A percentile compares a stretch with the other conserved stretches of the same genome.
These are phyloP conservation scores for Melanotaenia maccullochi DNA, from an alignment of 2,797 vertebrate genomes.

Conservation along the genomic window DNA sequence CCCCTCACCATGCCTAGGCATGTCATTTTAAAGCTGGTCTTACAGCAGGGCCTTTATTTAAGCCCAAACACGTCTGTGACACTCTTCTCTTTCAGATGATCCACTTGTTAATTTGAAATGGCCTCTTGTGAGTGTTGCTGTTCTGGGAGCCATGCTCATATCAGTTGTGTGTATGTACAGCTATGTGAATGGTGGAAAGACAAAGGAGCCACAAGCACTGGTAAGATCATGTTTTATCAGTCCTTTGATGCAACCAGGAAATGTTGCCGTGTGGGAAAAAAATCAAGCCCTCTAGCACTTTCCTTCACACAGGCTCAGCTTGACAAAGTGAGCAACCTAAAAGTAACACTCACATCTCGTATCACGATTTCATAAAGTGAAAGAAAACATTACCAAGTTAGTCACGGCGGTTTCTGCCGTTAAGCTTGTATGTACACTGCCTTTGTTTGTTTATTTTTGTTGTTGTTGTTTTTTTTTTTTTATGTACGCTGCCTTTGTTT, in stretches of 20 bases:
- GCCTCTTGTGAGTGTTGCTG: conserved; percentile 22
- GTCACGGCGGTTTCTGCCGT: conserved; percentile 6
- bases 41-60: not conserved
- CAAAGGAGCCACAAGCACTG: conserved; percentile 43
- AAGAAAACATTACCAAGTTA: not conserved
- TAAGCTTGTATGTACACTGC: not conserved
- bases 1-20: conserved; percentile 21
- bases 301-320: not conserved
- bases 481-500: too few species aligned
- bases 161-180: conserved; percentile 4
- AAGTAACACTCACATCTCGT: not conserved
- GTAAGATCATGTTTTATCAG: conserved; percentile 56
- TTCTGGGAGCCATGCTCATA: conserved; percentile 24
- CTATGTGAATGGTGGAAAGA: conserved; percentile 58
- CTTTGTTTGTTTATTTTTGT: not conserved
- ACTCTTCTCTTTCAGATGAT: conserved; percentile 43
- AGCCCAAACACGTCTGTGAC: not conserved
- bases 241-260: conserved; percentile 32
- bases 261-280: conserved; percentile 42
- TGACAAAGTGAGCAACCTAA: not conserved
- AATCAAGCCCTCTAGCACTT: not conserved
- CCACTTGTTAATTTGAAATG: conserved; percentile 34
- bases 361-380: conserved; percentile 9
- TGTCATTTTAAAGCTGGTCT: conserved; percentile 19
- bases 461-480: too few species aligned